A percentile compares a stretch with the other conserved stretches of the same genome.
These are phyloP conservation scores for Aphidius colemani DNA, from an alignment of 2,888 invertebrate genomes.

Conservation along the genomic window DNA sequence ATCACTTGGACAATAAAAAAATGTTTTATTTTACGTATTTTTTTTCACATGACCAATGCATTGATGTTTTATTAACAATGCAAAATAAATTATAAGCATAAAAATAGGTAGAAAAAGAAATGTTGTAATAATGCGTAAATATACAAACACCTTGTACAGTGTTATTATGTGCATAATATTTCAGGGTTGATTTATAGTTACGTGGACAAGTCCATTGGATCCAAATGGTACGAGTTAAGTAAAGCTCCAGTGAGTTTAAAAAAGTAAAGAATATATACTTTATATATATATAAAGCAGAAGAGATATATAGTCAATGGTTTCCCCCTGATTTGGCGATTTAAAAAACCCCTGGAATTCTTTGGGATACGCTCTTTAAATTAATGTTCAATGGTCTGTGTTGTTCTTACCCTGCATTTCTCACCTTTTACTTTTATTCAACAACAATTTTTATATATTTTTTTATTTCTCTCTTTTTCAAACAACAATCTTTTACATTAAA, in stretches of 20 bases:
- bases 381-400: slow-evolving; percentile 25
- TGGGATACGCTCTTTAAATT: slow-evolving; percentile 26
- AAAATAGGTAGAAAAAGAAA: not conserved
- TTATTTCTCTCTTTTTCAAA: not conserved
- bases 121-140: slow-evolving; percentile 7
- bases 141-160: slow-evolving; percentile 16
- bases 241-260: not conserved
- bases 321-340: slow-evolving; percentile 23
- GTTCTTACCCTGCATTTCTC: slow-evolving; percentile 11
- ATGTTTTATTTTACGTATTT: too few relatives aligned
- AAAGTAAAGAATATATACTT: slow-evolving; percentile 10
- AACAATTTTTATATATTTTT: not conserved
- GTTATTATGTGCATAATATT: slow-evolving; percentile 19
- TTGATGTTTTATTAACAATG: not conserved
- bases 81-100: slow-evolving; percentile 4
- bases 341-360: slow-evolving; percentile 21
- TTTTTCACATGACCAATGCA: too few relatives aligned
- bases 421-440: slow-evolving; percentile 12
- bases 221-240: slow-evolving; percentile 11
- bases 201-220: slow-evolving; percentile 19
- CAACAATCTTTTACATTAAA: too few relatives aligned
- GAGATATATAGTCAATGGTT: slow-evolving; percentile 6
- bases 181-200: slow-evolving; percentile 23
- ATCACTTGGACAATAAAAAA: not conserved
- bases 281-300: slow-evolving; percentile 15